Percentiles rank a stretch among this genome's conserved stretches.
Evolutionary conservation across 2,113 vertebrate species (phyloP).

Genomic region (Parotia lawesii): DNA sequence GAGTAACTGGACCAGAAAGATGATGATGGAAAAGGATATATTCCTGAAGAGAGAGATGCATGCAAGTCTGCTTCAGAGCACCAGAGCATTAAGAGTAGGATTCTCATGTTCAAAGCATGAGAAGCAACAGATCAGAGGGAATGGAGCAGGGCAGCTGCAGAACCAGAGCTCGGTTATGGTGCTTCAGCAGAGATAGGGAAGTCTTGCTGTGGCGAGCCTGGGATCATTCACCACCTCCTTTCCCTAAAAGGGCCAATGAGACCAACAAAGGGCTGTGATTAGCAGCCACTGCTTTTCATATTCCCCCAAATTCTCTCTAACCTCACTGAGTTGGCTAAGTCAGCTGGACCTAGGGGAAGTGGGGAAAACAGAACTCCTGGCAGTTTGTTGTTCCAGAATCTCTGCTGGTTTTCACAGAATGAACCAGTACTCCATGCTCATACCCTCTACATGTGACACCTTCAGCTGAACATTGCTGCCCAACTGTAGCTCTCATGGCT

Average conservation of each 20-base stretch:
- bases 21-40: conserved; percentile 16
- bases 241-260: not conserved
- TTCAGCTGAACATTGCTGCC: not conserved
- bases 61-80: not conserved
- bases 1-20: not conserved
- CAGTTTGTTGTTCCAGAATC: not conserved
- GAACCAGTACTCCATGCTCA: not conserved
- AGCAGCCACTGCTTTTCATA: not conserved
- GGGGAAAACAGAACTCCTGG: not conserved
- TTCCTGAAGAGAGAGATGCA: not conserved
- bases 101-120: not conserved
- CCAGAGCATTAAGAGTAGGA: not conserved
- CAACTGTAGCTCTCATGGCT: not conserved
- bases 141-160: not conserved
- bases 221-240: not conserved
- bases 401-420: not conserved
- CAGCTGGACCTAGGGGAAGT: not conserved
- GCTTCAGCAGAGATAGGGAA: not conserved
- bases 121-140: not conserved
- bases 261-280: not conserved
- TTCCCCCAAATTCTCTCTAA: not conserved
- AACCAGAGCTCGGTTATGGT: not conserved
- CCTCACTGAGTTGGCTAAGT: not conserved
- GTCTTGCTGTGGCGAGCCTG: not conserved
- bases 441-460: accelerated